These are phyloP conservation scores for Sorex maritimensis DNA, from an alignment of 2,797 vertebrate species.

Conservation along the genomic window DNA sequence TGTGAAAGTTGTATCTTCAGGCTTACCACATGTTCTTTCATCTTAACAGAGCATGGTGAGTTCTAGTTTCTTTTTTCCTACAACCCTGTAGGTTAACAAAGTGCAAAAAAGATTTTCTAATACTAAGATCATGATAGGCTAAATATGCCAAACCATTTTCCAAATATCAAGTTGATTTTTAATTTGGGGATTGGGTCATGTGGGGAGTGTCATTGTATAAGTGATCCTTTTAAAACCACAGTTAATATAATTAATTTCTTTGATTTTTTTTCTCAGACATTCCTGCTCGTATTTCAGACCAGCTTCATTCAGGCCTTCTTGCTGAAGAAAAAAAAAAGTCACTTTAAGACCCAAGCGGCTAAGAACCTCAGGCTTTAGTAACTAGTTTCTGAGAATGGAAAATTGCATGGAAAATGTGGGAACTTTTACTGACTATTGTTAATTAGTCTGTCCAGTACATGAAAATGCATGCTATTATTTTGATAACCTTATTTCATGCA, in stretches of 20 bases:
- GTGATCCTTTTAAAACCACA: slow-evolving; percentile 17
- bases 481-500: too few relatives aligned
- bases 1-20: slow-evolving; percentile 36
- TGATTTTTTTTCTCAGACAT: not conserved
- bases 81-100: not conserved
- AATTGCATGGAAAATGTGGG: too few relatives aligned
- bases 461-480: too few relatives aligned
- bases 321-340: too few relatives aligned
- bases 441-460: too few relatives aligned
- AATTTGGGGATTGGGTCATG: not conserved
- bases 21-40: slow-evolving; percentile 55
- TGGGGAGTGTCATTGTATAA: not conserved
- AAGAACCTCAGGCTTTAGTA: too few relatives aligned
- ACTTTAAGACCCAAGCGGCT: too few relatives aligned
- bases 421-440: too few relatives aligned
- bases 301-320: too few relatives aligned
- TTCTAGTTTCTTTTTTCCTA: slow-evolving; percentile 40
- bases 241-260: slow-evolving; percentile 47
- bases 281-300: too few relatives aligned
- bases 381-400: too few relatives aligned
- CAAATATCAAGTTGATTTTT: slow-evolving; percentile 53
- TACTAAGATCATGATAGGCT: slow-evolving; percentile 21
- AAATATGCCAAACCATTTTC: slow-evolving; percentile 42
- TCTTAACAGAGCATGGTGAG: slow-evolving; percentile 17
- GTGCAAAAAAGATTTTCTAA: slow-evolving; percentile 33